Base-by-base conservation (phyloP, 1,140 invertebrate genomes). In the Diorhabda sublineata region DNA sequence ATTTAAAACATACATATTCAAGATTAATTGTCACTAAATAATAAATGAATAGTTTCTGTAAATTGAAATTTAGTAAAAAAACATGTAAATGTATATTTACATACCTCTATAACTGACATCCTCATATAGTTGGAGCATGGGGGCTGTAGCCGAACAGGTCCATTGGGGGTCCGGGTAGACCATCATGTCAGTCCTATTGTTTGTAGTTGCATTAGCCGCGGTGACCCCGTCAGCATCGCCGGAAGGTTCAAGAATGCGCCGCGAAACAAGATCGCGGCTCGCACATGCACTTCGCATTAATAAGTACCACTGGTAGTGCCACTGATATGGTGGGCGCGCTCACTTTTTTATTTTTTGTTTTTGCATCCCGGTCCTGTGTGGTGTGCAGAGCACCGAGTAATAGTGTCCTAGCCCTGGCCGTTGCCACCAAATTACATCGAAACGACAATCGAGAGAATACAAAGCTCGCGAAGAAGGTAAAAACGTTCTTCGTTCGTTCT, bases 101-200 rank as follows among this genome's bases (percentile, higher is more conserved):
- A n/a, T 78, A 82, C 81, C 81, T 74, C 81, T 76, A 68, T 81
- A 82, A 66, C 80, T 78, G 52, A 80, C 75, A 71, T 82, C 81
- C 61, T 82, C 81, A 72, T 82, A 82, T n/a, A 81, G 75, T 61
- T 80, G 79, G 26, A 82, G 73, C 76, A 81, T 81, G 6, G 81
- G 76, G 42, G 78, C 77, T 58, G 78, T 78, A 3, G 77, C 73
- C 11, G 78, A 76, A 69, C 80, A 79, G 44, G 76, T 76, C 73
- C 78, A 78, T 69, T 81, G 79, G 6, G 78, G 77, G 69, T 82
- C 81, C 5, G 80, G 80, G 69, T 82, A 82, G 45, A 82, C 81
- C 80, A 82, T 82, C 81, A 82, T 82, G 64, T 72, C 75, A 69
- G 69, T 67, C 56, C 66, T 69, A 67, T 61, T 70, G 57, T 67